Percentiles rank a stretch among this genome's conserved stretches.
Evolutionary conservation across 2,797 vertebrate genomes (phyloP).

Genomic region (Lycodopsis pacificus): DNA sequence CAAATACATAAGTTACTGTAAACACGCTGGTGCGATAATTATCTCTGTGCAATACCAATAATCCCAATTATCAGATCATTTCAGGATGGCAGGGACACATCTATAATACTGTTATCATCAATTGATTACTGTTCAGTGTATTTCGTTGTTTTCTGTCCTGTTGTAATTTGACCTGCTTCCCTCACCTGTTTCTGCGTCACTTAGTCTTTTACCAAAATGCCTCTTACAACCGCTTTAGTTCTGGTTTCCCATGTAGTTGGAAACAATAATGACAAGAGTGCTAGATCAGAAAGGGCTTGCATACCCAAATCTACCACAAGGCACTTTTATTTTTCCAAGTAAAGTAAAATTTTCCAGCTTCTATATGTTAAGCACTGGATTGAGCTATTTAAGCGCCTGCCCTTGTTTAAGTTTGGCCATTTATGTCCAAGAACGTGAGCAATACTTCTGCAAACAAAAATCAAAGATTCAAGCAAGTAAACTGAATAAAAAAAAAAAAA

Average conservation of each 20-base stretch:
- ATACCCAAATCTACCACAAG: neutral
- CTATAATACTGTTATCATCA: neutral
- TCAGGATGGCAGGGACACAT: neutral
- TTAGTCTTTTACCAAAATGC: conserved; percentile 5
- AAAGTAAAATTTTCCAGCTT: neutral
- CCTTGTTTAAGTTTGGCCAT: neutral
- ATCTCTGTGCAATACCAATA: neutral
- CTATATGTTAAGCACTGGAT: neutral
- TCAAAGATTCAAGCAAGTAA: neutral
- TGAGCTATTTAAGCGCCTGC: neutral
- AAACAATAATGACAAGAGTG: neutral
- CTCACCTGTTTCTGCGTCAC: conserved; percentile 6
- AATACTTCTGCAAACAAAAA: neutral
- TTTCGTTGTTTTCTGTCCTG: neutral
- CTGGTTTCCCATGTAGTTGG: neutral
- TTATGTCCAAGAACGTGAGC: neutral
- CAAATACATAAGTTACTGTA: conserved; percentile 14
- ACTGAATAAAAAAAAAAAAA: neutral
- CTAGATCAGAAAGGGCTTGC: neutral
- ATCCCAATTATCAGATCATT: neutral
- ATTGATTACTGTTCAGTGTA: neutral
- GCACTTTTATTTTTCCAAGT: neutral
- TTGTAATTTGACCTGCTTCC: conserved; percentile 5
- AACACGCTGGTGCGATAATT: conserved; percentile 21
- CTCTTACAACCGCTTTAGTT: neutral